Conservation (phyloP, 2,888 invertebrate species). For the Drosophila pseudotakahashii region DNA sequence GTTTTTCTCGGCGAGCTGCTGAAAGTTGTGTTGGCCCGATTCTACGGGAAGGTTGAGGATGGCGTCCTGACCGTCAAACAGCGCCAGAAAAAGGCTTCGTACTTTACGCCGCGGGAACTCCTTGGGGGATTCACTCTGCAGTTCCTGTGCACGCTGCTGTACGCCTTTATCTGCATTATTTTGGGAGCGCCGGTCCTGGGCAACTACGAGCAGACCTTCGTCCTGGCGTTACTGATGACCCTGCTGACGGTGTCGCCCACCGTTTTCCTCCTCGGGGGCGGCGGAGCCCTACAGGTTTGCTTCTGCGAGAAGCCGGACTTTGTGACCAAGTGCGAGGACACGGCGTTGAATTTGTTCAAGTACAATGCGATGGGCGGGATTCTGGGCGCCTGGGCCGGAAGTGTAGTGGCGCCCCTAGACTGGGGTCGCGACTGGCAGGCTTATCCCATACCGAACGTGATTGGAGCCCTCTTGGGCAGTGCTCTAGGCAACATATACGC, state of each 20-base stretch:
- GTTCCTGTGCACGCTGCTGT: constrained; percentile 80
- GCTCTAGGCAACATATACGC: constrained; percentile 85
- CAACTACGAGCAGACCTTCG: constrained; percentile 84
- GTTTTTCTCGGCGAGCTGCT: constrained; percentile 82
- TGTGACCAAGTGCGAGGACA: constrained; percentile 82
- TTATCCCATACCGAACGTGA: constrained; percentile 89
- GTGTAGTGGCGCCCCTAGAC: constrained; percentile 92
- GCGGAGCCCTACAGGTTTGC: constrained; percentile 83
- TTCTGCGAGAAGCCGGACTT: constrained; percentile 84
- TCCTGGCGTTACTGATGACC: constrained; percentile 82
- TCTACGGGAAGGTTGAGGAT: constrained; percentile 78
- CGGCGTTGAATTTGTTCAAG: constrained; percentile 82
- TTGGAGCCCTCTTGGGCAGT: constrained; percentile 87
- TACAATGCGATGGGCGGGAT: constrained; percentile 84
- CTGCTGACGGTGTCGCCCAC: constrained; percentile 83
- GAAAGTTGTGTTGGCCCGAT: constrained; percentile 80
- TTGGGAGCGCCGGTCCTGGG: constrained; percentile 84
- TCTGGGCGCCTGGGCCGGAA: constrained; percentile 91
- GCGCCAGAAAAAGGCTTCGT: constrained; percentile 77
- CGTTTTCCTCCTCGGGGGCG: constrained; percentile 82
- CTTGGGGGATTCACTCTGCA: constrained; percentile 80
- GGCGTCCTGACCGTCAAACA: constrained; percentile 75
- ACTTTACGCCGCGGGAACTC: constrained; percentile 80
- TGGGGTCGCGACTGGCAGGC: constrained; percentile 94
- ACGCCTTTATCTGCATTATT: constrained; percentile 83